phyloP scores from a whole-genome alignment of 1,140 invertebrate genomes.

The Conus betulinus region DNA sequence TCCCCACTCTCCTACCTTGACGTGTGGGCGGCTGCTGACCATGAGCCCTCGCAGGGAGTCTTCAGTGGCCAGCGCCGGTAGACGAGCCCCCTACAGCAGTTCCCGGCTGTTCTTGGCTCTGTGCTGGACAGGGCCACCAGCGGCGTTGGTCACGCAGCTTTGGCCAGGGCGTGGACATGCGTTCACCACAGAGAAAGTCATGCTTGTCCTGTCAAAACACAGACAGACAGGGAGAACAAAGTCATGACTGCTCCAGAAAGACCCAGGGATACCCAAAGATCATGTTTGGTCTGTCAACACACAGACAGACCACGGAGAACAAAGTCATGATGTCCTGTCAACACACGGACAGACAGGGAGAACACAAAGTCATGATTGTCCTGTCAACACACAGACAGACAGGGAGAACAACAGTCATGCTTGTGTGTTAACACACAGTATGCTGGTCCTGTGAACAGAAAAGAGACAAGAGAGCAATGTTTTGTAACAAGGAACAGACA shows the following conservation, averaged over 20 bases:
- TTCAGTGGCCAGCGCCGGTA: slow-evolving; percentile 90
- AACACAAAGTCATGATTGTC: neutral
- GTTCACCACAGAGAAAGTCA: slow-evolving; percentile 93
- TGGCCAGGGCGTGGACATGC: slow-evolving; percentile 86
- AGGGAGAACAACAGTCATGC: too few species aligned
- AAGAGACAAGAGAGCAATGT: too few species aligned
- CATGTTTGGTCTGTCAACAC: neutral
- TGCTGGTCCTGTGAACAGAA: too few species aligned
- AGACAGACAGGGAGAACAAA: neutral
- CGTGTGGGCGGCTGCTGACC: slow-evolving; percentile 95
- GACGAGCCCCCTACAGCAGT: slow-evolving; percentile 92
- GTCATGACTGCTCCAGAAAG: neutral
- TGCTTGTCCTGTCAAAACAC: slow-evolving; percentile 83
- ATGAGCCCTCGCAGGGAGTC: slow-evolving; percentile 91
- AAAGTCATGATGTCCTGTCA: too few species aligned
- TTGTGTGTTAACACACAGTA: too few species aligned
- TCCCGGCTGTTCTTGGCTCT: slow-evolving; percentile 93
- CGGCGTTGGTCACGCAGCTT: slow-evolving; percentile 90
- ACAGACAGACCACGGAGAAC: neutral
- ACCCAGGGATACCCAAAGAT: neutral
- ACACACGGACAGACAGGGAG: neutral
- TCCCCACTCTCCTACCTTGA: slow-evolving; percentile 78
- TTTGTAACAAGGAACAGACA: too few species aligned
- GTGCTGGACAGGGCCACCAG: slow-evolving; percentile 93
- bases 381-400: too few species aligned